phyloP scores from a whole-genome alignment of 2,797 vertebrate species.

The Eremophila alpestris region DNA sequence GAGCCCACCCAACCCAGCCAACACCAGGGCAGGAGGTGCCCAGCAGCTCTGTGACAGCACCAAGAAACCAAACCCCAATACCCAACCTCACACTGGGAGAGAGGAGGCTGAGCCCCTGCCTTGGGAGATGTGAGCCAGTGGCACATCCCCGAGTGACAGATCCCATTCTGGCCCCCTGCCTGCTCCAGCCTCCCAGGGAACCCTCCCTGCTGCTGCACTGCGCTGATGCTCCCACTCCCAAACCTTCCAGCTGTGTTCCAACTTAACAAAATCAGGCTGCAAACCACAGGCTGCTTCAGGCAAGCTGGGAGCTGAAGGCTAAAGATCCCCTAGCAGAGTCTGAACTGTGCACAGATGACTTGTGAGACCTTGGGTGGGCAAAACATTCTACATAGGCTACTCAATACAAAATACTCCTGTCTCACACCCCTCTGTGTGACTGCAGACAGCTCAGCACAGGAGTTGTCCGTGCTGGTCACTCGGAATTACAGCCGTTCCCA shows the following conservation, averaged over 20 bases:
- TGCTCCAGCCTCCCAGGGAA: neutral
- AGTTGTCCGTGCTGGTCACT: fast-evolving
- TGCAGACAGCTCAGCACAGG: neutral
- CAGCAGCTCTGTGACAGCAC: neutral
- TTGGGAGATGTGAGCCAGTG: fast-evolving
- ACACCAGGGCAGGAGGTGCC: no score
- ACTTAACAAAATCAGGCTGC: neutral
- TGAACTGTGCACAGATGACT: neutral
- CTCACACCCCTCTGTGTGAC: neutral
- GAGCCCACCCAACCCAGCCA: neutral
- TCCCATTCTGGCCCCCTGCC: fast-evolving
- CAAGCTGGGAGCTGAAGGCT: neutral
- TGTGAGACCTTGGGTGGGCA: neutral
- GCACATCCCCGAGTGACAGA: fast-evolving
- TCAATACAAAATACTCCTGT: fast-evolving
- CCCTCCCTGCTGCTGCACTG: neutral
- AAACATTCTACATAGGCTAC: fast-evolving
- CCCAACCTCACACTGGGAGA: neutral
- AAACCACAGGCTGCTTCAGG: neutral
- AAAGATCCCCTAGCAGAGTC: fast-evolving
- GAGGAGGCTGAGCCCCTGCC: neutral
- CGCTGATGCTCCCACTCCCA: neutral
- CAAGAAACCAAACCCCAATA: neutral
- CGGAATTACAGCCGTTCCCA: fast-evolving
- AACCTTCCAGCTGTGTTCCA: neutral